phyloP scores from a whole-genome alignment of 2,888 invertebrate genomes.

The Cistogaster globosa region DNA sequence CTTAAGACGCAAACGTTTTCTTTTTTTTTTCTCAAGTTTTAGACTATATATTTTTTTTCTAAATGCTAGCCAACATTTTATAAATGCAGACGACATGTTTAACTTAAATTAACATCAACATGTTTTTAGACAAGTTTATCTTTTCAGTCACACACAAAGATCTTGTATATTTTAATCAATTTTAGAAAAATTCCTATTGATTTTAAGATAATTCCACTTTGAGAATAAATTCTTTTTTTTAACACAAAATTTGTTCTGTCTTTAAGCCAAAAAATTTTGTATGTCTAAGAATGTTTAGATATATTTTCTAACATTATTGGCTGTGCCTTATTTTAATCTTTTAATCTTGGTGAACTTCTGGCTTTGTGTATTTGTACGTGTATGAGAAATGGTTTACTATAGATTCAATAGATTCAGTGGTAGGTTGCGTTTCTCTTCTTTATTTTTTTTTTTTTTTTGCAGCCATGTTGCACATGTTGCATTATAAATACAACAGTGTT shows the following conservation, averaged over 20 bases:
- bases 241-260: conserved; percentile 40
- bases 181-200: conserved; percentile 56
- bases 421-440: no score
- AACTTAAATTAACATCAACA: conserved; percentile 43
- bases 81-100: conserved; percentile 15
- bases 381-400: conserved; percentile 8
- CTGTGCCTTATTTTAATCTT: conserved; percentile 58
- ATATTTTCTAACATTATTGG: neutral
- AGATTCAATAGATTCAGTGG: neutral
- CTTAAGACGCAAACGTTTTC: conserved; percentile 51
- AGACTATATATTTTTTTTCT: neutral
- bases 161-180: conserved; percentile 57
- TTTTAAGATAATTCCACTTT: conserved; percentile 50
- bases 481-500: conserved; percentile 66
- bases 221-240: neutral
- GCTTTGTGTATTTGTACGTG: neutral
- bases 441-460: conserved; percentile 15
- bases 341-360: conserved; percentile 43
- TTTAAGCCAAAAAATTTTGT: conserved; percentile 13
- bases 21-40: neutral
- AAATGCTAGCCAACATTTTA: neutral
- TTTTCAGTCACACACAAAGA: conserved; percentile 26
- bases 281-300: neutral
- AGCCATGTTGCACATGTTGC: conserved; percentile 57
- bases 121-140: conserved; percentile 56